Conservation (phyloP, 2,888 invertebrate genomes). For the Willowsia nigromaculata region DNA sequence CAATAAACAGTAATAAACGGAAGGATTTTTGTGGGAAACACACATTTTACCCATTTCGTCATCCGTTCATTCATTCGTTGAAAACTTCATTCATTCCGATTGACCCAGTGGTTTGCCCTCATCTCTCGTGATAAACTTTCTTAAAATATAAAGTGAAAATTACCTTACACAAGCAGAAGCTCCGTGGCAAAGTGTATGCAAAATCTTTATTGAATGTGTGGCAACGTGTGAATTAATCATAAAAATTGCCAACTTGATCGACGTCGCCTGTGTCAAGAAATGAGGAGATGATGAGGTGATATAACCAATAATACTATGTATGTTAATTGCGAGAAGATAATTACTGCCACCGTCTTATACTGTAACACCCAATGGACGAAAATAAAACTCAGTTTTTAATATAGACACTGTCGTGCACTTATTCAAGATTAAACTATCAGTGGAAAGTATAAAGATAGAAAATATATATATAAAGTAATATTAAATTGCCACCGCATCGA, state of each 20-base stretch:
- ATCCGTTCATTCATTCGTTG: slow-evolving; percentile 45
- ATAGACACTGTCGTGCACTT: slow-evolving; percentile 1
- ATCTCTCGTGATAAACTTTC: neutral
- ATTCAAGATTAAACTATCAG: neutral
- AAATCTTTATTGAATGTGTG: slow-evolving; percentile 48
- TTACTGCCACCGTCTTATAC: neutral
- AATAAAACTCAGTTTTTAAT: slow-evolving; percentile 34
- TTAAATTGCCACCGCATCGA: neutral
- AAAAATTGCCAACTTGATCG: slow-evolving; percentile 51
- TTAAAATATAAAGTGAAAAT: slow-evolving; percentile 11
- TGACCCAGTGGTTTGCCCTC: slow-evolving; percentile 65
- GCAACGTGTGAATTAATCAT: slow-evolving; percentile 68
- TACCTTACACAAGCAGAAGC: slow-evolving; percentile 56
- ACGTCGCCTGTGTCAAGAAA: slow-evolving; percentile 10
- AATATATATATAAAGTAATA: too few relatives aligned
- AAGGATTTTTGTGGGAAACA: neutral
- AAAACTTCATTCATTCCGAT: slow-evolving; percentile 39
- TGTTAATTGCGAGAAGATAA: slow-evolving; percentile 14
- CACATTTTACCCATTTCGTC: neutral
- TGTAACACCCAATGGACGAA: neutral
- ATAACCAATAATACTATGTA: too few relatives aligned
- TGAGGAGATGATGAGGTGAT: neutral
- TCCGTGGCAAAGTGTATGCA: slow-evolving; percentile 35
- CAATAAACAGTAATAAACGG: neutral
- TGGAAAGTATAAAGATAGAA: neutral